A percentile compares a stretch with the other conserved stretches of the same genome.
phyloP scores from a whole-genome alignment of 1,140 invertebrate genomes.

The Tribolium madens region DNA sequence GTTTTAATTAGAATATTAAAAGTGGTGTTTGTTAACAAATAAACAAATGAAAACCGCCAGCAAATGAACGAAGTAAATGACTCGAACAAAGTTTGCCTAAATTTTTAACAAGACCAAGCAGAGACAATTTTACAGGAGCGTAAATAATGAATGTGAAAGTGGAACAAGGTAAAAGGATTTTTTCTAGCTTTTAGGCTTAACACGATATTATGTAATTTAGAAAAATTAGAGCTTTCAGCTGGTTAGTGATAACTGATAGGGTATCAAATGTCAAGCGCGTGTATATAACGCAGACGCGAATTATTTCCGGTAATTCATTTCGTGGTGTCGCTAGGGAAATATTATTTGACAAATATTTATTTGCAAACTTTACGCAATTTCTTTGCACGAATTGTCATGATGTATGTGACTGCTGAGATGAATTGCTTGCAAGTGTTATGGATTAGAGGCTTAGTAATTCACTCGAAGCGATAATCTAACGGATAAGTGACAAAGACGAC shows the following conservation, averaged over 20 bases:
- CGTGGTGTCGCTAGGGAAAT: slow-evolving; percentile 7
- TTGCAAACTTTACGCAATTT: slow-evolving; percentile 26
- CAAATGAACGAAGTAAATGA: slow-evolving; percentile 31
- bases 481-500: neutral
- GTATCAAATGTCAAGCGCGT: slow-evolving; percentile 2
- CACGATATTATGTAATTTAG: slow-evolving; percentile 1
- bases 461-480: neutral
- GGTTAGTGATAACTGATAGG: slow-evolving; percentile 6
- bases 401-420: slow-evolving; percentile 17
- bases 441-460: slow-evolving; percentile 9
- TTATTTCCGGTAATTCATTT: slow-evolving; percentile 33
- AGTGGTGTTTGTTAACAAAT: too few species aligned
- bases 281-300: slow-evolving; percentile 8
- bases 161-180: slow-evolving; percentile 14
- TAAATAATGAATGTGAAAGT: slow-evolving; percentile 28
- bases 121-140: slow-evolving; percentile 28
- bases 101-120: slow-evolving; percentile 34
- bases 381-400: slow-evolving; percentile 14
- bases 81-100: slow-evolving; percentile 25
- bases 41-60: slow-evolving; percentile 16
- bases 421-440: slow-evolving; percentile 15
- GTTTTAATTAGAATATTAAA: too few species aligned
- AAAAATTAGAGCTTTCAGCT: neutral
- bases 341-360: slow-evolving; percentile 36
- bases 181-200: neutral